Conservation (phyloP, 2,113 vertebrate species). For the Gallinago undulata region DNA sequence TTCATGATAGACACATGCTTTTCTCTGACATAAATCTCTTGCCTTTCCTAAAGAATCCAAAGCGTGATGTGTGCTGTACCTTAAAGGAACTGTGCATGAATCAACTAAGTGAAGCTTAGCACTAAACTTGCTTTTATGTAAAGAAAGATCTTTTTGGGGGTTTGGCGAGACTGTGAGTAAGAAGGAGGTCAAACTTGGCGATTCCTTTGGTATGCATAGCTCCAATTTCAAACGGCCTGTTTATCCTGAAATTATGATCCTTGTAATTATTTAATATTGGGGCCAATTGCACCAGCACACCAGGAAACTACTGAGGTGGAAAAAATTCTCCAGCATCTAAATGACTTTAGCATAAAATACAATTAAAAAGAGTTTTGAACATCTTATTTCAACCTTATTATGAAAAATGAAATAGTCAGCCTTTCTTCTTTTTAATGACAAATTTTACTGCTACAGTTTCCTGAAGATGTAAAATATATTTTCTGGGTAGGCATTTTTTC, state of each 20-base stretch:
- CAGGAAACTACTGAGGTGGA: constrained; percentile 16
- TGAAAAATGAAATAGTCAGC: not conserved
- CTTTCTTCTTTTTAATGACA: not conserved
- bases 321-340: not conserved
- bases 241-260: constrained; percentile 44
- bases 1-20: constrained; percentile 1
- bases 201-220: constrained; percentile 1
- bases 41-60: not conserved
- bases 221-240: constrained; percentile 23
- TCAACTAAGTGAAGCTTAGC: not conserved
- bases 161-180: not conserved
- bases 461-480: not conserved
- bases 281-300: constrained; percentile 2
- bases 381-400: not conserved
- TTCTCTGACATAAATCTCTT: not conserved
- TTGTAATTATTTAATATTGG: constrained; percentile 48
- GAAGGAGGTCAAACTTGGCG: constrained; percentile 16
- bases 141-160: not conserved
- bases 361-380: not conserved
- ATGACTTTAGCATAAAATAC: not conserved
- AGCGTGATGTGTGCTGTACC: not conserved
- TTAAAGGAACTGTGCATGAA: not conserved
- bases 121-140: not conserved
- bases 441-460: not conserved
- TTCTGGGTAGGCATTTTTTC: not conserved